Percentiles rank a stretch among this genome's conserved stretches.
These are phyloP conservation scores for Dryococelus australis DNA, from an alignment of 2,888 invertebrate species.

Conservation along the genomic window DNA sequence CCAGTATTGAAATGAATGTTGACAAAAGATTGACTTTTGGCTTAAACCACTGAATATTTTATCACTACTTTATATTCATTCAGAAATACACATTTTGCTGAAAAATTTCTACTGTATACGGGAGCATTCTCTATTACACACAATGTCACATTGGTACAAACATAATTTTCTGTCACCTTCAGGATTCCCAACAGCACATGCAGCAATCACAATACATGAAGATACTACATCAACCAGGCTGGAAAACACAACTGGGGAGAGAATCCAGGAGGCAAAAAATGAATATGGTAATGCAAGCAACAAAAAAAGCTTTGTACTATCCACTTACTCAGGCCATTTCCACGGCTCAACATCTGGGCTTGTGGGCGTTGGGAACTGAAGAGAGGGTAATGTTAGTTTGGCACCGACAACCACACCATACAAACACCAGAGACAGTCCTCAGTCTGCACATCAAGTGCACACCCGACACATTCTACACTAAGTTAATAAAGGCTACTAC, in stretches of 20 bases:
- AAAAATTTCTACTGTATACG: not conserved
- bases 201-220: not conserved
- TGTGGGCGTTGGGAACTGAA: slow-evolving; percentile 88
- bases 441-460: not conserved
- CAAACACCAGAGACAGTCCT: not conserved
- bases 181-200: not conserved
- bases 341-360: slow-evolving; percentile 89
- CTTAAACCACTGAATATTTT: too few relatives aligned
- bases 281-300: not conserved
- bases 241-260: not conserved
- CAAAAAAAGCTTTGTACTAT: slow-evolving; percentile 32
- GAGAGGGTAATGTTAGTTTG: slow-evolving; percentile 55
- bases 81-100: not conserved
- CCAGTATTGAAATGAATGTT: too few relatives aligned
- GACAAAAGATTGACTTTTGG: too few relatives aligned
- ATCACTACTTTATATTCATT: too few relatives aligned
- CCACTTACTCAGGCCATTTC: slow-evolving; percentile 88
- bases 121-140: not conserved
- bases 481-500: too few relatives aligned
- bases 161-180: not conserved
- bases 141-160: not conserved
- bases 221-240: not conserved
- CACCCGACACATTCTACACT: too few relatives aligned
- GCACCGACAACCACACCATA: not conserved
- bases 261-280: not conserved